These are phyloP conservation scores for Streptopelia turtur DNA, from an alignment of 2,797 vertebrate species.

Conservation along the genomic window DNA sequence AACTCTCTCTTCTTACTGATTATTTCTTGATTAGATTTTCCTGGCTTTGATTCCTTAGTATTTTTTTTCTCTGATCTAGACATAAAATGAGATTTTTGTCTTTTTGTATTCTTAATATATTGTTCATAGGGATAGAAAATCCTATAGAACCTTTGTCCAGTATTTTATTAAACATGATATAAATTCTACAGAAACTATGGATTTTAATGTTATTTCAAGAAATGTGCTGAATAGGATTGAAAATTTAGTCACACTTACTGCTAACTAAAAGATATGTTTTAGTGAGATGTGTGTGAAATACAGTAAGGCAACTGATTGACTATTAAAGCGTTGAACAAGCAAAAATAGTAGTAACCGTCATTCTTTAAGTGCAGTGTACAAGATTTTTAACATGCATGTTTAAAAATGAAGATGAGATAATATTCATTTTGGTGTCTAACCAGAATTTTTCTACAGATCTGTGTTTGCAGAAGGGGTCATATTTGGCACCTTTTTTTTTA, in stretches of 20 bases:
- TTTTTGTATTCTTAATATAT: slow-evolving; percentile 32
- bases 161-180: slow-evolving; percentile 25
- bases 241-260: slow-evolving; percentile 57
- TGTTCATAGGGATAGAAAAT: slow-evolving; percentile 27
- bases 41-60: slow-evolving; percentile 29
- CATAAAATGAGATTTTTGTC: slow-evolving; percentile 32
- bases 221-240: background rate
- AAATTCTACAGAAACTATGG: slow-evolving; percentile 23
- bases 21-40: slow-evolving; percentile 51
- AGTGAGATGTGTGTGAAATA: background rate
- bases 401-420: slow-evolving; percentile 15
- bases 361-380: slow-evolving; percentile 24
- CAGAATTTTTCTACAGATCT: background rate
- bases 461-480: background rate
- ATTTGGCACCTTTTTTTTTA: background rate
- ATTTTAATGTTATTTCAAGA: slow-evolving; percentile 52
- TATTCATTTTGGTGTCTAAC: background rate
- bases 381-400: slow-evolving; percentile 39
- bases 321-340: slow-evolving; percentile 57
- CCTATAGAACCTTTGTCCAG: background rate
- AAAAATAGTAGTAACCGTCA: slow-evolving; percentile 52
- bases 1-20: slow-evolving; percentile 23
- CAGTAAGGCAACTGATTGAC: slow-evolving; percentile 37
- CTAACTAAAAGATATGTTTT: slow-evolving; percentile 56
- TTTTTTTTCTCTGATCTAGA: background rate